These are phyloP conservation scores for Notarius lentiginosus DNA, from an alignment of 2,113 vertebrate species.

Conservation along the genomic window DNA sequence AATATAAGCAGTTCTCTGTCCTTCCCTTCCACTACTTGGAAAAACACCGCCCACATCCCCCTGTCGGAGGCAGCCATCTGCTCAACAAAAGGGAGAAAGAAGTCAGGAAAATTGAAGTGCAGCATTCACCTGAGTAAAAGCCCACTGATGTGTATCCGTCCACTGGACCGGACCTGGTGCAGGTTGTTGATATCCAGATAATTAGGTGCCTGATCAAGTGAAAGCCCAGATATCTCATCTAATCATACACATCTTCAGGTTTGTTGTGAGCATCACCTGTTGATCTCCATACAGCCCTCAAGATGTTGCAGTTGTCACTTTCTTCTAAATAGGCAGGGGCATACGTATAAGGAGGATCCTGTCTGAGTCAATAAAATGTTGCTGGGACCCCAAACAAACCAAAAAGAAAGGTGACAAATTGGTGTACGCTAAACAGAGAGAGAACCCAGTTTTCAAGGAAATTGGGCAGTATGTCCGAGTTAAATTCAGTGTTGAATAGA, in stretches of 20 bases:
- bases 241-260: too few species aligned
- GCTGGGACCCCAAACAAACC: too few species aligned
- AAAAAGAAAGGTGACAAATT: too few species aligned
- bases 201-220: neutral
- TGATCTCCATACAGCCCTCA: neutral
- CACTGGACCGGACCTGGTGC: neutral
- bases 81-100: neutral
- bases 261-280: too few species aligned
- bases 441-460: too few species aligned
- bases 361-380: too few species aligned
- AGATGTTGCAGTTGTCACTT: neutral
- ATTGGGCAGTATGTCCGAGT: too few species aligned
- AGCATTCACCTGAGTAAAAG: neutral
- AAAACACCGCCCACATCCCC: neutral
- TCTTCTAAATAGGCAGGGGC: neutral
- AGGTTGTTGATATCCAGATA: neutral
- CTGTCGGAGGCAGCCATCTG: neutral
- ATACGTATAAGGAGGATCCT: too few species aligned
- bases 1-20: neutral
- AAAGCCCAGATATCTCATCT: too few species aligned
- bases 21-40: neutral
- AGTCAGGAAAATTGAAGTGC: neutral
- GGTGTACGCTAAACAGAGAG: too few species aligned
- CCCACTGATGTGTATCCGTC: neutral
- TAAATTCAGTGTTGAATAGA: too few species aligned